Percentiles rank a stretch among this genome's conserved stretches.
These are phyloP conservation scores for Cathartes aura DNA, from an alignment of 2,113 vertebrate genomes.

Conservation along the genomic window DNA sequence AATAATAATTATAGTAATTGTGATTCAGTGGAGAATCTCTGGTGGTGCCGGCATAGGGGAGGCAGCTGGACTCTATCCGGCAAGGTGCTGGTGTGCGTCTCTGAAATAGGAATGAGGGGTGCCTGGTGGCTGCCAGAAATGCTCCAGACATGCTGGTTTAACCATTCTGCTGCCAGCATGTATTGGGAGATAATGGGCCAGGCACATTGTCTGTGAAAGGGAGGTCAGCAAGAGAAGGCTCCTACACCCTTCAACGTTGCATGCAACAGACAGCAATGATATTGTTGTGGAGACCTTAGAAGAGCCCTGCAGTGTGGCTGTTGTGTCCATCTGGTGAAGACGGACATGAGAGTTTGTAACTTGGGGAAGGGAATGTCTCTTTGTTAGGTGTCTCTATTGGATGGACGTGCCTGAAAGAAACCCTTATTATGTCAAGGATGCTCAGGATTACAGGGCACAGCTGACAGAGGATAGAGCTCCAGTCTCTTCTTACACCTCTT, in stretches of 20 bases:
- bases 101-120: neutral
- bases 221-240: neutral
- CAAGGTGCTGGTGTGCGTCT: neutral
- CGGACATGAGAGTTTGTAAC: no score
- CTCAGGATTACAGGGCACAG: neutral
- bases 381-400: neutral
- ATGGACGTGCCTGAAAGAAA: neutral
- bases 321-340: neutral
- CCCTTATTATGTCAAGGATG: neutral
- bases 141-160: neutral
- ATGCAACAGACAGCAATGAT: neutral
- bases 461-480: neutral
- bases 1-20: conserved; percentile 63
- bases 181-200: neutral
- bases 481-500: neutral
- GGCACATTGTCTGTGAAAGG: neutral
- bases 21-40: conserved; percentile 1
- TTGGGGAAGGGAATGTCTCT: neutral
- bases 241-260: fast-evolving
- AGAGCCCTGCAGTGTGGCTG: neutral
- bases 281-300: neutral
- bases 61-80: conserved; percentile 12
- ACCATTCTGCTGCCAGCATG: neutral
- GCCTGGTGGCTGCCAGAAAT: neutral
- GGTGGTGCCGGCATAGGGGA: neutral